A percentile compares a stretch with the other conserved stretches of the same genome.
Conservation (phyloP, 2,888 invertebrate genomes). For the Drosophila siamana region DNA sequence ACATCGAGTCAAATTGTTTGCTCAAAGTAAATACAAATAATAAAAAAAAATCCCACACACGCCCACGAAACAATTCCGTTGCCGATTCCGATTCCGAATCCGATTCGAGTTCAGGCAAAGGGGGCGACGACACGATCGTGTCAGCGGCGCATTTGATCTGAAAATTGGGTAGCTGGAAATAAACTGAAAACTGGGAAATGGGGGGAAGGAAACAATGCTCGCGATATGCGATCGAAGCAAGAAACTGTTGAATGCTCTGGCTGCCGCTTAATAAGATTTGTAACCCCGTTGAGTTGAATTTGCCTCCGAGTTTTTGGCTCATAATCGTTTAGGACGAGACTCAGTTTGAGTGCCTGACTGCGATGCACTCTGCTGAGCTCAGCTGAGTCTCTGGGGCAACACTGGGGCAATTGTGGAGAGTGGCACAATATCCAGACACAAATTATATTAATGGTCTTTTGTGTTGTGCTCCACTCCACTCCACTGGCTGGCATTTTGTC, state of each 20-base stretch:
- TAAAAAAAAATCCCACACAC: conserved; percentile 59
- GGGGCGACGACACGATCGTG: conserved; percentile 70
- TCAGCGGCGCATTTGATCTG: conserved; percentile 80
- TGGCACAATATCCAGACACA: conserved; percentile 75
- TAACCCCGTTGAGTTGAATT: conserved; percentile 10
- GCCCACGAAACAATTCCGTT: conserved; percentile 52
- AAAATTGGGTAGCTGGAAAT: conserved; percentile 13
- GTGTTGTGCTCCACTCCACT: conserved; percentile 46
- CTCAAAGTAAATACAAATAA: conserved; percentile 46
- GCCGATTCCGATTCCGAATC: conserved; percentile 38
- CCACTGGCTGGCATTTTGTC: conserved; percentile 68
- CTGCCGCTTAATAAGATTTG: conserved; percentile 32
- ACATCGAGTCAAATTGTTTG: conserved; percentile 51
- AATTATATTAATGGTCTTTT: conserved; percentile 81
- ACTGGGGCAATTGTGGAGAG: conserved; percentile 54
- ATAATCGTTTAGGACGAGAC: conserved; percentile 58
- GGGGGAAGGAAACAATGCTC: conserved; percentile 29
- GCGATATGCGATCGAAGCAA: conserved; percentile 31
- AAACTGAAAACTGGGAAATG: conserved; percentile 2
- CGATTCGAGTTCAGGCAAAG: neutral
- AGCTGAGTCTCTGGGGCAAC: conserved; percentile 28
- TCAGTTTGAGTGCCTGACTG: neutral
- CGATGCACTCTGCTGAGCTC: conserved; percentile 9
- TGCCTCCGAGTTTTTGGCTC: conserved; percentile 48
- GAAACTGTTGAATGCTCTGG: conserved; percentile 39